Base-by-base conservation (phyloP, 1,140 invertebrate species). In the Ctenoplectra terminalis region DNA sequence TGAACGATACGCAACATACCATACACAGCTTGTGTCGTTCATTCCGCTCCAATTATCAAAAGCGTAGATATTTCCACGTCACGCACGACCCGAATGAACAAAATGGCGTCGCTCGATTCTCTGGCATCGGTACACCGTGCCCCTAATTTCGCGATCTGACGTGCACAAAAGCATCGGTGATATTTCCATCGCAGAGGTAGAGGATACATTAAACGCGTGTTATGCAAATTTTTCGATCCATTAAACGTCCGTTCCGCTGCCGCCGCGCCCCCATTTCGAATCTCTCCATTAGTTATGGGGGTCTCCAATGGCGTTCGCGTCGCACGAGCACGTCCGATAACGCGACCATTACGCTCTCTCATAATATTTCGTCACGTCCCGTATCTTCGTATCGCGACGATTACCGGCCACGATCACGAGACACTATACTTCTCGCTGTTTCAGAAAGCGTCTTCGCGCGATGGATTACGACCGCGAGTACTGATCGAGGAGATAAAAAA, bases 201-300 rank as follows among this genome's bases (percentile, higher is more conserved):
- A 43, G 26, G 67, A 75, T 64, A 56, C 56, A 78, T 29, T 69
- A 84, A 54, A 56, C 54, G 61, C 54, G 79, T 67, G 50, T 81
- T 85, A 86, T 82, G 67, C 67, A 64, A 75, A 86, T 82, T 85
- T 74, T 73, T 85, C 71, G 54, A 63, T 73, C 71, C 83, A 76
- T 56, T 61, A 80, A 79, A 86, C 52, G 74, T 66, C 66, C 60
- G 58, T 46, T 70, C 11, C 46, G 61, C 48, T 31, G 43, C 50
- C 56, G 58, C 48, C 73, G 46, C 31, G 66, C 52, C 64, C 7
- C 52, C 75, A 60, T 81, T 81, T 77, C 48, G 61, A 31, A 82
- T 82, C 81, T 78, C 52, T 69, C 56, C 83, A 69, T 82, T 71
- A 84, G 83, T 74, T 60, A 52, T 60, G 31, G 23, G 23, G 29